These are phyloP conservation scores for Lophius americanus DNA, from an alignment of 2,797 vertebrate genomes.

Conservation along the genomic window DNA sequence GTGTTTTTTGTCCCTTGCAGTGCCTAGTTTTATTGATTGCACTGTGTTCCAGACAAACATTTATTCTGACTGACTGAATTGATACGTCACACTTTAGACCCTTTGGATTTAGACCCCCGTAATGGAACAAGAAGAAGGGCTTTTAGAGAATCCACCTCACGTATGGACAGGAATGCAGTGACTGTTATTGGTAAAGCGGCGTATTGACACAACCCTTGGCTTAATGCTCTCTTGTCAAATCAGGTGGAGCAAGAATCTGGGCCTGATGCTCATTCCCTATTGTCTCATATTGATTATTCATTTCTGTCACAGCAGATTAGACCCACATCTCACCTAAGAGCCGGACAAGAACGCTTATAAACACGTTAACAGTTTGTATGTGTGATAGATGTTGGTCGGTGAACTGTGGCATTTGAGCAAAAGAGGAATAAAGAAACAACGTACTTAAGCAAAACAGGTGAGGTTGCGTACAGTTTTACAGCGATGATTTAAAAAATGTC, in stretches of 20 bases:
- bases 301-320: constrained; percentile 56
- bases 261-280: constrained; percentile 64
- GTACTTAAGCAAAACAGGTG: neutral
- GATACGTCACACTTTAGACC: constrained; percentile 24
- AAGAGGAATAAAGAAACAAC: neutral
- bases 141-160: neutral
- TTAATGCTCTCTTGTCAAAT: constrained; percentile 54
- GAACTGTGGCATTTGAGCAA: neutral
- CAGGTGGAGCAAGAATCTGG: constrained; percentile 40
- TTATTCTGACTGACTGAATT: constrained; percentile 20
- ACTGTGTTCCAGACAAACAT: neutral
- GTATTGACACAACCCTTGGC: constrained; percentile 60
- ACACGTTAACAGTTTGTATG: neutral
- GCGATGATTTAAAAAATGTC: neutral
- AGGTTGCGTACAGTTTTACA: neutral
- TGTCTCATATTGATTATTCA: constrained; percentile 71
- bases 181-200: constrained; percentile 33
- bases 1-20: neutral
- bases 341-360: constrained; percentile 24
- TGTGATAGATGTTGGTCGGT: neutral
- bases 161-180: constrained; percentile 28
- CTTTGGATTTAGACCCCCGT: neutral
- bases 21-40: constrained; percentile 1
- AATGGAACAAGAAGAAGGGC: neutral
- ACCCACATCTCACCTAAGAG: constrained; percentile 38